Conservation (phyloP, 2,888 invertebrate genomes). For the Folsomia manolachei region DNA sequence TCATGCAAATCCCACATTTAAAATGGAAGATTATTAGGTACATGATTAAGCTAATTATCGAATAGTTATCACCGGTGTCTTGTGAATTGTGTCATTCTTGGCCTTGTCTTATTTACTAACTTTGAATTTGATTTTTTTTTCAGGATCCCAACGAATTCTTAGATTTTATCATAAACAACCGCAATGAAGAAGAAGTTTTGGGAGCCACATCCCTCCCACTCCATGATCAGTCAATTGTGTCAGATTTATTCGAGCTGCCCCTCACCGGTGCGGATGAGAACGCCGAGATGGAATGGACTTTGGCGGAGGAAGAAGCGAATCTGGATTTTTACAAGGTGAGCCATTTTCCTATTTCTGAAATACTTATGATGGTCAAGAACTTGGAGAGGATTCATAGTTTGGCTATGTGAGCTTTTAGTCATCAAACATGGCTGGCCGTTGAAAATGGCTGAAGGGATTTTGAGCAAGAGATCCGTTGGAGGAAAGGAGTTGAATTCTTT, state of each 20-base stretch:
- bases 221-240: not conserved
- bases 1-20: too few species aligned
- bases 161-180: conserved; percentile 7
- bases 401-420: not conserved
- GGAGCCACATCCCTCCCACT: conserved; percentile 14
- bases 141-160: conserved; percentile 12
- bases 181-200: not conserved
- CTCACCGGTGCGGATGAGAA: not conserved
- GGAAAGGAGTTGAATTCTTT: not conserved
- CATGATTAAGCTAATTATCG: too few species aligned
- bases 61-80: too few species aligned
- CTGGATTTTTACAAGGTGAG: conserved; percentile 38
- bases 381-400: not conserved
- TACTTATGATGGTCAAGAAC: not conserved
- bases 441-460: conserved; percentile 4
- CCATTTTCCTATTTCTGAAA: not conserved
- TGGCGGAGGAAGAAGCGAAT: conserved; percentile 31
- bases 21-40: too few species aligned
- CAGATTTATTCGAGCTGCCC: conserved; percentile 10
- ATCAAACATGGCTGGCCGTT: conserved; percentile 1
- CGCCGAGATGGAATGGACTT: conserved; percentile 12
- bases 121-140: too few species aligned
- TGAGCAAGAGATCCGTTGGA: not conserved
- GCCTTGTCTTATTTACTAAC: too few species aligned
- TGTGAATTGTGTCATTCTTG: too few species aligned